Evolutionary conservation across 2,888 invertebrate genomes (phyloP).

Genomic region (Glyphotaelius pellucidus): DNA sequence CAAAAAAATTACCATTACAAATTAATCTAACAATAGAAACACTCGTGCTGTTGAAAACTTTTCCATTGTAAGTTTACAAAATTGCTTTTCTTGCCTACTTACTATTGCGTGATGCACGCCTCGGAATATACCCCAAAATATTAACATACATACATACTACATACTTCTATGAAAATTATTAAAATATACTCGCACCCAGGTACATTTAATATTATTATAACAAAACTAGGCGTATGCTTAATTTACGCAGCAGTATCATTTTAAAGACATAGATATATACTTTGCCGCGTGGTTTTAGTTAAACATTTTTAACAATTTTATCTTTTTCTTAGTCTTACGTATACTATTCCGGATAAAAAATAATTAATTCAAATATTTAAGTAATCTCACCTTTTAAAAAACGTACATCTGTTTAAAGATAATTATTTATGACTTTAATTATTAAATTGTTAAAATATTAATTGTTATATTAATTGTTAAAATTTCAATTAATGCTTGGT

Average conservation of each 20-base stretch:
- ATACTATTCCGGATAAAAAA: neutral
- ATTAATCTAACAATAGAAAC: neutral
- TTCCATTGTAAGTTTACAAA: neutral
- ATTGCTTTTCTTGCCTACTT: neutral
- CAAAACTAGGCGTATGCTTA: neutral
- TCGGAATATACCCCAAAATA: neutral
- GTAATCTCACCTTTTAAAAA: neutral
- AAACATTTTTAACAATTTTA: neutral
- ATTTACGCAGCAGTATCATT: neutral
- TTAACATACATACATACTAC: neutral
- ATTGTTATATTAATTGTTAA: no score
- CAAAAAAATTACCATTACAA: neutral
- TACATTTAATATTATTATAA: neutral
- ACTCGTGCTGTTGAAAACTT: neutral
- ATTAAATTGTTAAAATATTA: no score
- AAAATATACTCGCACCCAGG: neutral
- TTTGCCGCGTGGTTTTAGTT: neutral
- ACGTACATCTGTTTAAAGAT: neutral
- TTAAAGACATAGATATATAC: neutral
- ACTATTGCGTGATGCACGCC: neutral
- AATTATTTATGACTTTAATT: constrained; percentile 33
- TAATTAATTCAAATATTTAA: neutral
- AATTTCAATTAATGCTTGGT: neutral
- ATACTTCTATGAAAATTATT: neutral
- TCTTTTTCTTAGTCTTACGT: neutral